phyloP scores from a whole-genome alignment of 2,888 invertebrate genomes.

The Unio delphinus region DNA sequence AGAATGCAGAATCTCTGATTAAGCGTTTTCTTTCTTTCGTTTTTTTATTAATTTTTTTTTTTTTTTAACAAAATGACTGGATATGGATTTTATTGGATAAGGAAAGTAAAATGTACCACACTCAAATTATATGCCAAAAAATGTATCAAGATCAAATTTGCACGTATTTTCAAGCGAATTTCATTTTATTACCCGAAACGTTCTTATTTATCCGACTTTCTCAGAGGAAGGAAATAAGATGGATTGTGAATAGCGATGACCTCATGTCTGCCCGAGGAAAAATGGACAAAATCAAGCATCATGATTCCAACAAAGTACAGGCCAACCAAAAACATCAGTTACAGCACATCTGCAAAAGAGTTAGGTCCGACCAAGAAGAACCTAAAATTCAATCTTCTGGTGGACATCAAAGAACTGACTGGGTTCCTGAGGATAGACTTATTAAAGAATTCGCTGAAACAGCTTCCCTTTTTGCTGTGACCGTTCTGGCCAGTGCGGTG shows the following conservation, averaged over 20 bases:
- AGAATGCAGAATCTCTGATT: no score
- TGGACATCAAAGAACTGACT: no score
- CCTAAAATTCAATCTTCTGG: slow-evolving; percentile 5
- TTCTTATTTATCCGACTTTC: background rate
- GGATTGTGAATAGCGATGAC: slow-evolving; percentile 15
- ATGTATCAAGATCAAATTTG: no score
- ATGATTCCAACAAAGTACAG: background rate
- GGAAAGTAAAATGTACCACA: no score
- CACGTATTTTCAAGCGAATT: no score
- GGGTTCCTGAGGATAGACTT: no score
- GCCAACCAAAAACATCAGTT: background rate
- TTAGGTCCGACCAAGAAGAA: slow-evolving; percentile 19
- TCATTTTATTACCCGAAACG: no score
- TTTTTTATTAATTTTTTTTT: no score
- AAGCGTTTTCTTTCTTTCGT: no score
- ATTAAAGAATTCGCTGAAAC: slow-evolving; percentile 7
- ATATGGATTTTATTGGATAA: no score
- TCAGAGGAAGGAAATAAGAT: slow-evolving; percentile 29
- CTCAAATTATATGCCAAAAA: no score
- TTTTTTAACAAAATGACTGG: no score
- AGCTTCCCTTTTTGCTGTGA: slow-evolving; percentile 39
- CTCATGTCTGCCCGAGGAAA: background rate
- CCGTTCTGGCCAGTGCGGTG: slow-evolving; percentile 39
- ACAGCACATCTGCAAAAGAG: background rate
- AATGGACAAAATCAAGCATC: slow-evolving; percentile 2